These are phyloP conservation scores for Ceyx cyanopectus DNA, from an alignment of 2,113 vertebrate species.

Conservation along the genomic window DNA sequence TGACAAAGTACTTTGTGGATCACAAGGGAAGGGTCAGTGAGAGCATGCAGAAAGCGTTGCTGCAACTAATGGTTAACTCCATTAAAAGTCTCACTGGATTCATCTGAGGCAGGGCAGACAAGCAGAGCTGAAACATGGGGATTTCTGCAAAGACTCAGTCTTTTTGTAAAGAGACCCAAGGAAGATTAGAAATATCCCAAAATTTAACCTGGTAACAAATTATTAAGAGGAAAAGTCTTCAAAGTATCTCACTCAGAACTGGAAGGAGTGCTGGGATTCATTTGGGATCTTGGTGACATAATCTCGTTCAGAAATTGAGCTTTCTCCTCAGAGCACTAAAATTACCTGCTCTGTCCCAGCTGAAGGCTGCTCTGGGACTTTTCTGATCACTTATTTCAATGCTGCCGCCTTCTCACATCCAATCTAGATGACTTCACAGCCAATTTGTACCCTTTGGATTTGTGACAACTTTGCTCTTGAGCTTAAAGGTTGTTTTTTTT, in stretches of 20 bases:
- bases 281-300: background rate
- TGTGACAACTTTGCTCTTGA: background rate
- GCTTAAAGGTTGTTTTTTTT: background rate
- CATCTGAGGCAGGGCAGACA: background rate
- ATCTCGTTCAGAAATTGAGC: background rate
- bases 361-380: background rate
- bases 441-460: background rate
- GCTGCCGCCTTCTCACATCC: background rate
- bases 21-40: slow-evolving; percentile 52
- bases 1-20: slow-evolving; percentile 24
- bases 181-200: background rate
- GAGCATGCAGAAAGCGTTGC: slow-evolving; percentile 14
- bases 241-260: background rate
- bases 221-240: background rate
- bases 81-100: background rate
- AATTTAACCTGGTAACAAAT: background rate
- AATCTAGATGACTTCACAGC: background rate
- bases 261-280: background rate
- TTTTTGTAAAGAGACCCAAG: background rate
- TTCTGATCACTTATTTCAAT: background rate
- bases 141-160: background rate
- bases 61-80: slow-evolving; percentile 54
- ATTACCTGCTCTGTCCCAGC: background rate
- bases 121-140: background rate
- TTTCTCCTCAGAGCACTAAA: background rate